Base-by-base conservation (phyloP, 2,113 vertebrate species). In the Anser brachyrhynchus region DNA sequence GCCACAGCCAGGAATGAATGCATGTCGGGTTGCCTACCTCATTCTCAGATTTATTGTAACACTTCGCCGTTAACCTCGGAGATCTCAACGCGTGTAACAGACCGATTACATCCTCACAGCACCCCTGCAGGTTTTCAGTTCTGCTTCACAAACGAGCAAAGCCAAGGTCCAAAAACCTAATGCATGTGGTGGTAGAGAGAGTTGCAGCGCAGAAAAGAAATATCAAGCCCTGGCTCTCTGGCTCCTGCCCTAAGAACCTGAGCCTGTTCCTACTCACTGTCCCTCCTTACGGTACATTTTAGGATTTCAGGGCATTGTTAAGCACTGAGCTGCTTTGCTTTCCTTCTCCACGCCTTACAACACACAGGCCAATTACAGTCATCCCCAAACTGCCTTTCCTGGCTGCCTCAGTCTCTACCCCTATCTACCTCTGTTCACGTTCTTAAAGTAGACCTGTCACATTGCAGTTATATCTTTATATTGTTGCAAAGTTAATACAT, bases 21-120 rank as follows among this genome's bases (percentile, higher is more conserved):
- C 0, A 3, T 29, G n/a, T 31, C 0, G 0, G 19, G 58, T 61
- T 84, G 33, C 70, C n/a, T 31, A 28, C 58, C 83, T 66, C 6
- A 12, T 66, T 64, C 72, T 61, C 58, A 20, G 49, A 76, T 55
- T 73, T 87, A 57, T 22, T 57, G 8, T 29, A 76, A 39, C n/a
- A 23, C 29, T 94, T 91, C 41, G 61, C 39, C 41, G 65, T 89
- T 67, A 70, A 44, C 33, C 66, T 85, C 43, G 22, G 85, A 75
- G 61, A 75, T 66, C 59, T 35, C n/a, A 26, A 81, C 74, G 65
- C 83, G 19, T 33, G 29, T 49, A 31, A 28, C 19, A 76, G 31
- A 23, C 37, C 41, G 20, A 66, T 81, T 76, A 57, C 29, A 49
- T 26, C 55, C 41, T 81, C 59, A 61, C 44, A 78, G 6, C 39